phyloP scores from a whole-genome alignment of 2,113 vertebrate genomes.

The Urocynchramus pylzowi region DNA sequence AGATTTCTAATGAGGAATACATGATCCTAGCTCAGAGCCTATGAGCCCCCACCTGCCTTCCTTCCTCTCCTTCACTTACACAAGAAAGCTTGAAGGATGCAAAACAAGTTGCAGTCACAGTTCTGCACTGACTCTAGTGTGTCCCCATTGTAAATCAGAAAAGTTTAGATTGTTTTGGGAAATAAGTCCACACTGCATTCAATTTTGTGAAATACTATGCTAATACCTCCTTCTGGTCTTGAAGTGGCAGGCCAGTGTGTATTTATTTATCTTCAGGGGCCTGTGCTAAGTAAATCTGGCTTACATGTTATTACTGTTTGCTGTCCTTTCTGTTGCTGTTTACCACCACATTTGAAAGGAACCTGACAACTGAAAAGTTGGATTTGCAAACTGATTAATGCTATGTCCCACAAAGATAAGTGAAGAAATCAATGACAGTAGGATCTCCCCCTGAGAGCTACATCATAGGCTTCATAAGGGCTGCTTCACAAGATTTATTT shows the following conservation, averaged over 20 bases:
- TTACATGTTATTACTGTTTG: not conserved
- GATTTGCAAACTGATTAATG: constrained; percentile 31
- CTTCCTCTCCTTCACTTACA: not conserved
- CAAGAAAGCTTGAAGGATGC: not conserved
- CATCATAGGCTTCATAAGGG: not conserved
- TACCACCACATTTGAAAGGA: constrained; percentile 25
- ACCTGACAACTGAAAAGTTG: not conserved
- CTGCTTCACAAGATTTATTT: not conserved
- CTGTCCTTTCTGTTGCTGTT: constrained; percentile 23
- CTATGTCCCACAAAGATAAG: not conserved
- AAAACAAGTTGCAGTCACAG: not conserved
- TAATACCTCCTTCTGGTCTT: constrained; percentile 8
- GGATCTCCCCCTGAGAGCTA: not conserved
- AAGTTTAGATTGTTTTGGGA: not conserved
- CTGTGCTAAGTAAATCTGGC: not conserved
- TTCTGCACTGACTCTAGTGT: not conserved
- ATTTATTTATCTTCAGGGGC: constrained; percentile 13
- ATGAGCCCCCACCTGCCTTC: not conserved
- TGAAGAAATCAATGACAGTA: not conserved
- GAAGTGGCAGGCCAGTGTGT: not conserved
- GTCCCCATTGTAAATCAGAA: not conserved
- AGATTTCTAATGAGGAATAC: not conserved
- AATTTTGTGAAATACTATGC: constrained; percentile 1
- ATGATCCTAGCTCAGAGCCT: not conserved
- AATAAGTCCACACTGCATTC: not conserved